Base-by-base conservation (phyloP, 2,113 vertebrate species). In the Haemorhous mexicanus region DNA sequence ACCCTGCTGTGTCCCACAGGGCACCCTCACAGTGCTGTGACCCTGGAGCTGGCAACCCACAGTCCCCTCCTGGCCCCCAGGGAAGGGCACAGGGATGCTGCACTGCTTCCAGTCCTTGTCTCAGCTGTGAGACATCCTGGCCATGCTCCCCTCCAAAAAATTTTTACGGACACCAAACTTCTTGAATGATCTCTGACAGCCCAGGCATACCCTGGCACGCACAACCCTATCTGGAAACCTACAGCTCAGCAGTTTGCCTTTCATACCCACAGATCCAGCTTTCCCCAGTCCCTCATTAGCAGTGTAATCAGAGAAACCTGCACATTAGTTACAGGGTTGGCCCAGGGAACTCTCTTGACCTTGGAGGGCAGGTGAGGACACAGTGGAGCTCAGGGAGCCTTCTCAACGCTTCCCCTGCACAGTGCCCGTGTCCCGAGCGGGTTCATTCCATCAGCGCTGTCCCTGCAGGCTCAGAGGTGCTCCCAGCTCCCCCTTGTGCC, bases 221-320 rank as follows among this genome's bases (percentile, higher is more conserved):
- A 46, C 23, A 80, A 0, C 15, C 9, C 11, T 21, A 55, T 7
- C 41, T 44, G 1, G 24, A 86, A 59, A 24, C 4, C 27, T 70
- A 3, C n/a, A 62, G 20, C 46, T 50, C 82, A 74, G 46, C 74
- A 69, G 19, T 84, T 79, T 87, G 53, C 66, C 62, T 76, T 74
- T 44, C 82, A 41, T 44, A 70, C n/a, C 35, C 58, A 43, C 35
- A 62, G 41, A 64, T 22, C 37, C 49, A 67, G 74, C 70, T 89
- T 89, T 44, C 33, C 81, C 69, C 78, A 72, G 5, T 73, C 63
- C 68, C 47, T 88, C 59, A 30, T 91, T 94, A 90, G 30, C 28
- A 47, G 33, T 62, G 67, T 90, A 80, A 94, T 95, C 74, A 90
- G 84, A 90, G 90, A 87, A 90, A 66, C 63, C 67, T 55, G 64